These are phyloP conservation scores for Fopius arisanus DNA, from an alignment of 1,140 invertebrate genomes.

Conservation along the genomic window DNA sequence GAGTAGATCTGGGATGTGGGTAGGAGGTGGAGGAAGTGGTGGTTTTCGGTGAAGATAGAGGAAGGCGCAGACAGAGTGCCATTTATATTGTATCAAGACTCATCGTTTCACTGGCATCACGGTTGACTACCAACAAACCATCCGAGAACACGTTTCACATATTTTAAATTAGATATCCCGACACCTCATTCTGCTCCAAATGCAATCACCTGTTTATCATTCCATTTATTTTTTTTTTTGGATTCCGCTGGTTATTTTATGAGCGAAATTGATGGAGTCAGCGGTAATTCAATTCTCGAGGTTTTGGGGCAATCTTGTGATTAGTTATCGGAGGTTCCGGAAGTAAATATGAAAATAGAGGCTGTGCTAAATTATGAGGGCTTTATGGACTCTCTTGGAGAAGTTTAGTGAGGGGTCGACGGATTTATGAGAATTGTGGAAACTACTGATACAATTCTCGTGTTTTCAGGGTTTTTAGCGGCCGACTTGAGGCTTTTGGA, in stretches of 20 bases:
- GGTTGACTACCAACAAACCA: neutral
- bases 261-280: neutral
- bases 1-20: neutral
- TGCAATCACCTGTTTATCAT: neutral
- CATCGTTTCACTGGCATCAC: neutral
- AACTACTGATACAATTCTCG: no score
- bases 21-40: neutral
- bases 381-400: no score
- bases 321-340: no score
- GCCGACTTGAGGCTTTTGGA: no score
- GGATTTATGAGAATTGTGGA: no score
- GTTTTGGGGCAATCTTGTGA: no score
- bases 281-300: neutral
- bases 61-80: conserved; percentile 38
- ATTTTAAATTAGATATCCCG: neutral
- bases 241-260: neutral
- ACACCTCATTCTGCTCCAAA: neutral
- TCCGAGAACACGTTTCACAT: neutral
- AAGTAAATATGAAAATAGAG: no score
- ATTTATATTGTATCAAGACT: conserved; percentile 49
- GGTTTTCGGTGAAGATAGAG: conserved; percentile 14
- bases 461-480: no score
- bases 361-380: no score
- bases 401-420: no score
- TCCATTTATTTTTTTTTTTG: neutral